Evolutionary conservation across 1,140 invertebrate species (phyloP), one percentile per base, ranked within the genome.

Genomic region (Trypoxylus dichotomus): DNA sequence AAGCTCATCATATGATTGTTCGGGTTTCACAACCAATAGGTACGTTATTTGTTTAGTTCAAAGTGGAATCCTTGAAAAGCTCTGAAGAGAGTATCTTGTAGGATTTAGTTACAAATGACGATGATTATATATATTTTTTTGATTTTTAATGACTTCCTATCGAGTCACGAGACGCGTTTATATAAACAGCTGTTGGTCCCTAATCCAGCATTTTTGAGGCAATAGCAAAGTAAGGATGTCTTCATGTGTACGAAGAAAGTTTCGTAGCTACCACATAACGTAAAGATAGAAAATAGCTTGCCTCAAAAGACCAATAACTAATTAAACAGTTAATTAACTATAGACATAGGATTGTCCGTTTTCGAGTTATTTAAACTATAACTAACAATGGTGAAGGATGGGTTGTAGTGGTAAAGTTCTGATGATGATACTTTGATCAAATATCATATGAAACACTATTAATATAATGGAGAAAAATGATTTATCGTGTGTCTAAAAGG

Each of bases 121-220:
- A 54, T 68, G 24, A 27, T 27, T 68, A n/a, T n/a, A n/a, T n/a
- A n/a, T n/a, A n/a, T 68, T 29, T 68, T 68, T 68, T 68, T 68
- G 60, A 68, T 68, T 68, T 68, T 68, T 68, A 24, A 8, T 21
- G 60, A 11, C 47, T 25, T 68, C 2, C 27, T 68, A 37, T 37
- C 5, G 32, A 24, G 60, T 15, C 60, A 27, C 60, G 27, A 68
- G 27, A 54, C 15, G 19, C 47, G 47, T 19, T 54, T 54, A 54
- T 54, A 54, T 19, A 54, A 54, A 68, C 60, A 68, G 60, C 27
- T 25, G 24, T 68, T 68, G 60, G 60, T 68, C 60, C 60, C 60
- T 27, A 68, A 68, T 68, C 60, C 60, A 68, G 60, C 60, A 68
- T 25, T 29, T 68, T 68, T 68, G 60, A 68, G 60, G 60, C 60